These are phyloP conservation scores for Cephus sareptanus DNA, from an alignment of 2,888 invertebrate genomes.

Conservation along the genomic window DNA sequence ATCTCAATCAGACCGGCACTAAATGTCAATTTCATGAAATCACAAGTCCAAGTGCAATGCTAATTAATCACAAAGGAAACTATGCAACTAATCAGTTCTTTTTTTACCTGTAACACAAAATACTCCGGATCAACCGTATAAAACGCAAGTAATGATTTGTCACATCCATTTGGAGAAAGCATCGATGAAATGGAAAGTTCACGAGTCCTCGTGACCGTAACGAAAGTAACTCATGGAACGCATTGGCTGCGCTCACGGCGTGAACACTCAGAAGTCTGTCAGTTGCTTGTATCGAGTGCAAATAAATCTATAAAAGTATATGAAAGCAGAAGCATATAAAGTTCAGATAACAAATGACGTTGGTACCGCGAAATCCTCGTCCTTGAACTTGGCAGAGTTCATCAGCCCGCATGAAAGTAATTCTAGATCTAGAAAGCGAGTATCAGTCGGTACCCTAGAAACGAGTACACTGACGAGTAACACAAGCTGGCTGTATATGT, in stretches of 20 bases:
- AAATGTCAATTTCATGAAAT: too few species aligned
- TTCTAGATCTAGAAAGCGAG: background rate
- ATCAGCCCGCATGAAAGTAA: background rate
- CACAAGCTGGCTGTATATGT: background rate
- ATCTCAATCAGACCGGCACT: too few species aligned
- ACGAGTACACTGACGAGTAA: background rate
- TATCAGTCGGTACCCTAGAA: background rate
- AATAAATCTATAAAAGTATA: background rate
- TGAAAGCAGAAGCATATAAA: background rate
- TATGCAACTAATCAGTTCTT: too few species aligned
- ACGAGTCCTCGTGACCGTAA: background rate
- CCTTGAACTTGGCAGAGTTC: background rate
- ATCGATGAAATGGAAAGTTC: conserved; percentile 4
- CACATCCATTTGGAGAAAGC: background rate
- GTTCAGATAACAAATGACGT: background rate
- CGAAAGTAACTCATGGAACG: conserved; percentile 1
- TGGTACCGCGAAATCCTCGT: background rate
- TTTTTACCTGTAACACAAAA: background rate
- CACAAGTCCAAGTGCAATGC: too few species aligned
- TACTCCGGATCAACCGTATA: background rate
- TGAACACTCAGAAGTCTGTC: background rate
- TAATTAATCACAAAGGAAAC: too few species aligned
- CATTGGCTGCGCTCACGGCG: background rate
- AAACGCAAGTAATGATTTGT: background rate
- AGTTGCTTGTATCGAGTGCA: background rate